phyloP scores from a whole-genome alignment of 2,797 vertebrate species.

The Micropoecilia bifurca region DNA sequence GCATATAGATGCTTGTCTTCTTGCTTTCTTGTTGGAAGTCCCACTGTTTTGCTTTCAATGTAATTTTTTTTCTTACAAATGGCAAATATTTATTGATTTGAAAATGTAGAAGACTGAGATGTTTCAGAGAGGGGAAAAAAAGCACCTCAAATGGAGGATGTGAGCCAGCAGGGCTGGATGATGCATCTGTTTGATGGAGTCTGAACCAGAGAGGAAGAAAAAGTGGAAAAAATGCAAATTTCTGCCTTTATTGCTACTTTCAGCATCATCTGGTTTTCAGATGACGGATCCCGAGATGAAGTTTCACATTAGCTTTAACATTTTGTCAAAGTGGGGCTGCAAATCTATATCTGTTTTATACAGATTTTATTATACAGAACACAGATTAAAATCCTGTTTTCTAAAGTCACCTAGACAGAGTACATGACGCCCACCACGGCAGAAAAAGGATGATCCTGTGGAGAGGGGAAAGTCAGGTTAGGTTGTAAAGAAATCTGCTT shows the following conservation, averaged over 20 bases:
- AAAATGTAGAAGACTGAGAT: neutral
- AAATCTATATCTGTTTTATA: neutral
- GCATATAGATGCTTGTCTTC: slow-evolving; percentile 16
- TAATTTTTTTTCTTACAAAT: slow-evolving; percentile 4
- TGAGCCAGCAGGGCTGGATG: neutral
- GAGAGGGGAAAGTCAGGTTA: neutral
- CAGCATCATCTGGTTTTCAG: slow-evolving; percentile 45
- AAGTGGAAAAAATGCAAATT: slow-evolving; percentile 26
- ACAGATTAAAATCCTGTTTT: neutral
- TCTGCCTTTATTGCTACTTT: slow-evolving; percentile 13
- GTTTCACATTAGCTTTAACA: slow-evolving; percentile 2
- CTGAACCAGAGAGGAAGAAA: neutral
- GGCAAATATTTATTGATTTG: slow-evolving; percentile 21
- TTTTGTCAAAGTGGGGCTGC: neutral
- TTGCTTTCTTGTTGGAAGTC: slow-evolving; percentile 21
- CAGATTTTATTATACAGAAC: neutral
- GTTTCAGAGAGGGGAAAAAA: neutral
- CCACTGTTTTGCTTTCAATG: slow-evolving; percentile 30
- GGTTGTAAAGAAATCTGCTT: neutral
- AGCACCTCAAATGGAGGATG: neutral
- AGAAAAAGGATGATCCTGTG: neutral
- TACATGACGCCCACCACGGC: neutral
- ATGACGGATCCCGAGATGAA: slow-evolving; percentile 7
- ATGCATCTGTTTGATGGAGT: neutral
- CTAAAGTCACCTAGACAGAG: neutral